phyloP scores from a whole-genome alignment of 2,888 invertebrate species.

The Leptopilina myrica region DNA sequence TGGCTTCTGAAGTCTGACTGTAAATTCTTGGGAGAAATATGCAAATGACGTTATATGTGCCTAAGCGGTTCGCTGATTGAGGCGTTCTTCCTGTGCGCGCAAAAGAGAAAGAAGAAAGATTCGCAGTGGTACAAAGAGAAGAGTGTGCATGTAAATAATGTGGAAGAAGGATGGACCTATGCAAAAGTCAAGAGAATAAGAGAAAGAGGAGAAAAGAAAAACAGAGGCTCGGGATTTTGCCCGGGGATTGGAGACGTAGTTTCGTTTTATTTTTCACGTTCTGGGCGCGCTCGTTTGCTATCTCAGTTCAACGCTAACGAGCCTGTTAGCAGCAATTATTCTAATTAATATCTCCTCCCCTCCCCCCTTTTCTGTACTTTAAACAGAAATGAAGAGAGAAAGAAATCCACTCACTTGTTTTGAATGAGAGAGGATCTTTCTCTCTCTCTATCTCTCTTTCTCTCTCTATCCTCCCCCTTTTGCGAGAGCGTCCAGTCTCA shows the following conservation, averaged over 20 bases:
- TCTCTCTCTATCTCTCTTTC: constrained; percentile 44
- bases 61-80: constrained; percentile 61
- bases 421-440: constrained; percentile 43
- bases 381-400: constrained; percentile 47
- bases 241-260: constrained; percentile 51
- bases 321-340: constrained; percentile 77
- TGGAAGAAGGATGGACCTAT: constrained; percentile 48
- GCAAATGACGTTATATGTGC: constrained; percentile 63
- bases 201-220: constrained; percentile 71
- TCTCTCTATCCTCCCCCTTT: constrained; percentile 51
- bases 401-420: no score
- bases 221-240: constrained; percentile 72
- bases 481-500: constrained; percentile 43
- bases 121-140: constrained; percentile 23
- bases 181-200: constrained; percentile 69
- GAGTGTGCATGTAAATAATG: constrained; percentile 46
- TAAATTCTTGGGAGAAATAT: constrained; percentile 68
- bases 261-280: constrained; percentile 67
- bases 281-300: constrained; percentile 70
- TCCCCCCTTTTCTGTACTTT: constrained; percentile 53
- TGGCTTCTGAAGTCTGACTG: constrained; percentile 49
- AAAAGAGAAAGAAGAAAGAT: constrained; percentile 47
- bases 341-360: constrained; percentile 75
- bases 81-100: constrained; percentile 54
- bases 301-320: constrained; percentile 74